These are phyloP conservation scores for Miltochrista miniata DNA, from an alignment of 2,888 invertebrate genomes.

Conservation along the genomic window DNA sequence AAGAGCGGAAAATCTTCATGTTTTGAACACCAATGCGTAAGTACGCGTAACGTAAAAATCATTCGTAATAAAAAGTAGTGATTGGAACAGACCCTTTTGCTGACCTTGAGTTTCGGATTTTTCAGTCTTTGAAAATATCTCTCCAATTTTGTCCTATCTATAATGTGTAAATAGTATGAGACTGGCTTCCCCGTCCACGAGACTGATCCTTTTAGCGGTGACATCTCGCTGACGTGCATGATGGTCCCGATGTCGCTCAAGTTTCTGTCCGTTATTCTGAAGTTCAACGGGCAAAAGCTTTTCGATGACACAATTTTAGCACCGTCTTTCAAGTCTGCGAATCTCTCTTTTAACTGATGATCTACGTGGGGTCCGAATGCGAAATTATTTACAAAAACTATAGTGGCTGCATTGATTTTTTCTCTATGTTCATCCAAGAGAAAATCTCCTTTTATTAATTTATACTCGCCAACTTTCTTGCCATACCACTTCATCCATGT, in stretches of 20 bases:
- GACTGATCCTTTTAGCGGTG: slow-evolving; percentile 96
- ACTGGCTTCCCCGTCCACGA: slow-evolving; percentile 99
- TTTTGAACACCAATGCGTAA: background rate
- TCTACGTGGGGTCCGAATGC: slow-evolving; percentile 99
- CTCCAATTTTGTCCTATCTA: slow-evolving; percentile 98
- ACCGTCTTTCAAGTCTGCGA: slow-evolving; percentile 97
- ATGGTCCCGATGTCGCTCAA: slow-evolving; percentile 99
- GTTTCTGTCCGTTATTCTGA: slow-evolving; percentile 98
- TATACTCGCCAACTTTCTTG: slow-evolving; percentile 95
- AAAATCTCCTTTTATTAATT: slow-evolving; percentile 97
- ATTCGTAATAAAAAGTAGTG: slow-evolving; percentile 28
- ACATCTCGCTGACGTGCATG: slow-evolving; percentile 98
- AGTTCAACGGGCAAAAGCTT: slow-evolving; percentile 99
- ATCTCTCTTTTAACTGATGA: slow-evolving; percentile 97
- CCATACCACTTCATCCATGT: slow-evolving; percentile 99
- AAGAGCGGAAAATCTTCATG: too few species aligned
- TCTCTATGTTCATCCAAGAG: slow-evolving; percentile 95
- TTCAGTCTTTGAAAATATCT: slow-evolving; percentile 97
- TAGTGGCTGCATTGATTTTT: slow-evolving; percentile 95
- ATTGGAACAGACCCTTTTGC: slow-evolving; percentile 83
- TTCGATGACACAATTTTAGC: slow-evolving; percentile 99
- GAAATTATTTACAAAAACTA: slow-evolving; percentile 99
- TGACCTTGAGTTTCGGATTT: slow-evolving; percentile 91
- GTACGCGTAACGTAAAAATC: background rate
- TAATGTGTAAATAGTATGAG: slow-evolving; percentile 98